A percentile compares a stretch with the other conserved stretches of the same genome.
phyloP scores from a whole-genome alignment of 2,113 vertebrate genomes.

The Leucoraja erinaceus region DNA sequence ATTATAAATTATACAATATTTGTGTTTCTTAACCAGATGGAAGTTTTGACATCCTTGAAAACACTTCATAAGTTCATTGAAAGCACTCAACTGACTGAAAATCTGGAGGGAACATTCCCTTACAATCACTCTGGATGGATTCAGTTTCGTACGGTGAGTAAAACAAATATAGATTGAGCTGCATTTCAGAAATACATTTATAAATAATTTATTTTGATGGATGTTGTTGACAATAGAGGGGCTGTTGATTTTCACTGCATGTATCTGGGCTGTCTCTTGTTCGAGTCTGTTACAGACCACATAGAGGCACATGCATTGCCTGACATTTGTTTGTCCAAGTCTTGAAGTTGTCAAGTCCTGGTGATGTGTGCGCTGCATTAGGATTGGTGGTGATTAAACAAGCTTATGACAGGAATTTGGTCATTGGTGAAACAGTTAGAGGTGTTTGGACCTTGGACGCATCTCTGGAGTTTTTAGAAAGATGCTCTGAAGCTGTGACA shows the following conservation, averaged over 20 bases:
- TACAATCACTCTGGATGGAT: slow-evolving; percentile 85
- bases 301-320: no score
- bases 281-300: no score
- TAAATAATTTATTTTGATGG: no score
- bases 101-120: slow-evolving; percentile 71
- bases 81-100: slow-evolving; percentile 68
- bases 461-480: neutral
- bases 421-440: neutral
- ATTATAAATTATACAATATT: slow-evolving; percentile 16
- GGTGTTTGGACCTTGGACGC: neutral
- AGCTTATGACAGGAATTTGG: neutral
- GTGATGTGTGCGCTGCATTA: no score
- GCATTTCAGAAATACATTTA: neutral
- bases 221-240: no score
- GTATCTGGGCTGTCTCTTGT: no score
- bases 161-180: neutral
- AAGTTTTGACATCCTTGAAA: slow-evolving; percentile 71
- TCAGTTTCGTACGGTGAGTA: slow-evolving; percentile 79
- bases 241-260: no score
- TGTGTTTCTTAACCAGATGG: slow-evolving; percentile 59
- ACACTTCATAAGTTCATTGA: slow-evolving; percentile 73
- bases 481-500: neutral
- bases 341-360: no score
- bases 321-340: no score
- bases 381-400: no score